These are phyloP conservation scores for Litocranius walleri DNA, from an alignment of 2,113 vertebrate species.

Conservation along the genomic window DNA sequence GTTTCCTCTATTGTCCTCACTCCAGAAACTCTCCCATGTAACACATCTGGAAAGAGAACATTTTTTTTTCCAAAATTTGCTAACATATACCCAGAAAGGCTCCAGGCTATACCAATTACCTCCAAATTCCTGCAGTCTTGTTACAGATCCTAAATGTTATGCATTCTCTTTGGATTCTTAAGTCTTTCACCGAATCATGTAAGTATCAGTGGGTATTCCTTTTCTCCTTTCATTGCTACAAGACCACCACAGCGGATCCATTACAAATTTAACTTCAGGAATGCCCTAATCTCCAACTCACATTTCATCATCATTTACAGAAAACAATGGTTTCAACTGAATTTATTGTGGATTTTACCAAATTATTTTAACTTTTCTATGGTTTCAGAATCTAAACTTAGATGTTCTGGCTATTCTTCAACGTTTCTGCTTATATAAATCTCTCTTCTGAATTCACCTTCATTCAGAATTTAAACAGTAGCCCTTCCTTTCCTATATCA, in stretches of 20 bases:
- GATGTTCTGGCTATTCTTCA: conserved; percentile 49
- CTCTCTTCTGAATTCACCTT: conserved; percentile 18
- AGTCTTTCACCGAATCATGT: not conserved
- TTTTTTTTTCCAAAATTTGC: not conserved
- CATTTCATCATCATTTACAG: conserved; percentile 47
- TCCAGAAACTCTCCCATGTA: conserved; percentile 28
- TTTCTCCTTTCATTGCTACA: not conserved
- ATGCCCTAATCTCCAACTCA: conserved; percentile 25
- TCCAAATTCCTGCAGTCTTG: not conserved
- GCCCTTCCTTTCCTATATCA: not conserved
- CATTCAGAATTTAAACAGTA: conserved; percentile 34
- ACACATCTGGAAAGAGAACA: conserved; percentile 51
- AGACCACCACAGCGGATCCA: not conserved
- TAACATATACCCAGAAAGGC: not conserved
- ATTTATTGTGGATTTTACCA: conserved; percentile 58
- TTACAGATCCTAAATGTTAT: conserved; percentile 49
- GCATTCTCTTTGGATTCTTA: conserved; percentile 1
- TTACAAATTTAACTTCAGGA: not conserved
- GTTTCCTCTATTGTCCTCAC: conserved; percentile 10
- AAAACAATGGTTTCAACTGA: not conserved
- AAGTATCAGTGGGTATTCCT: not conserved
- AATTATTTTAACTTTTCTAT: conserved; percentile 55
- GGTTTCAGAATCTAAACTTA: conserved; percentile 52
- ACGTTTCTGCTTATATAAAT: not conserved
- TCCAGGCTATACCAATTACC: conserved; percentile 23